A percentile compares a stretch with the other conserved stretches of the same genome.
phyloP scores from a whole-genome alignment of 2,113 vertebrate genomes.

The Oreochromis aureus region DNA sequence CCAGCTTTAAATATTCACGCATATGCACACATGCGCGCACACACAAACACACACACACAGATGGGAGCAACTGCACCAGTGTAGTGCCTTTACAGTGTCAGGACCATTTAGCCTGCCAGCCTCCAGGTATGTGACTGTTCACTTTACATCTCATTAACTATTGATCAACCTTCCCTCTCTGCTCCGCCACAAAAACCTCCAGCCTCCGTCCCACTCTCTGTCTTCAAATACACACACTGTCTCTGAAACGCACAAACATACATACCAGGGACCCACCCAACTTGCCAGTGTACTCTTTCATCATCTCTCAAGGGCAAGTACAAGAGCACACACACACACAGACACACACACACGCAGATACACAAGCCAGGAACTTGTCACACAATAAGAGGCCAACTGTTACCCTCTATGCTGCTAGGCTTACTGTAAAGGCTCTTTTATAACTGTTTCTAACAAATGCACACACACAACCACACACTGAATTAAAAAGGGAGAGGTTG shows the following conservation, averaged over 20 bases:
- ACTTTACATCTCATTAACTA: constrained; percentile 64
- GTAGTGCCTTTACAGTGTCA: constrained; percentile 30
- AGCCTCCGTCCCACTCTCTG: neutral
- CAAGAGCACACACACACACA: neutral
- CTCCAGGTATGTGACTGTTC: constrained; percentile 51
- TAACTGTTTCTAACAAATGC: neutral
- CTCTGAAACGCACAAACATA: neutral
- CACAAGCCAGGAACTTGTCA: neutral
- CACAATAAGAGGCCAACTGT: constrained; percentile 4
- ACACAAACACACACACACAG: neutral
- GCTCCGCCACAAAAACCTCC: constrained; percentile 1
- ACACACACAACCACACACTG: neutral
- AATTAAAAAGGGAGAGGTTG: neutral
- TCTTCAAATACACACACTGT: neutral
- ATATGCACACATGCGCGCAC: fast-evolving
- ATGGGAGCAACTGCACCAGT: neutral
- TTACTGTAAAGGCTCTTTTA: neutral
- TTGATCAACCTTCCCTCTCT: constrained; percentile 39
- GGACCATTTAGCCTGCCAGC: constrained; percentile 33
- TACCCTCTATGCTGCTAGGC: neutral
- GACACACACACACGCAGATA: neutral
- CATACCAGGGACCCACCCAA: constrained; percentile 28
- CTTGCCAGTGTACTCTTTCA: constrained; percentile 35
- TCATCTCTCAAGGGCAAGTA: constrained; percentile 42
- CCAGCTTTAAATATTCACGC: neutral